Percentiles rank a stretch among this genome's conserved stretches.
Conservation (phyloP, 2,113 vertebrate genomes). For the Castor canadensis region DNA sequence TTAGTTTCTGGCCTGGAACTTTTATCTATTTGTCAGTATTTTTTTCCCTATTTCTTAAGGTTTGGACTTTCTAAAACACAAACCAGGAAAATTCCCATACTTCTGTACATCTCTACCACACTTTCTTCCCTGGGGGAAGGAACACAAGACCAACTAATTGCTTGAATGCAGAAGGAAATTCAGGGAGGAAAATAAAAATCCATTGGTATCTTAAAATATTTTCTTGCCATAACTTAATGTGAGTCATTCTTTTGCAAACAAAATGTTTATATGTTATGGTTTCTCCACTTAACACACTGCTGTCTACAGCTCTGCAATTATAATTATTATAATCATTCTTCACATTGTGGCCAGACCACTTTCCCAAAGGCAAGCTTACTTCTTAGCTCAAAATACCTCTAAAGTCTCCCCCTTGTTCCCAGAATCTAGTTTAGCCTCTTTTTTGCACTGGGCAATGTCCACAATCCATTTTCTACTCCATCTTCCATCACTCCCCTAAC, state of each 20-base stretch:
- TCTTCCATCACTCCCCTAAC: not conserved
- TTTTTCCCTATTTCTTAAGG: not conserved
- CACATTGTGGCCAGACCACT: not conserved
- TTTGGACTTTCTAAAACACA: not conserved
- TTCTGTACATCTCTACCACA: not conserved
- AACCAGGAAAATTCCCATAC: not conserved
- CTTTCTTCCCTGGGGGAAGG: not conserved
- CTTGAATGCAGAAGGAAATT: not conserved
- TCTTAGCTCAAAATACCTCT: not conserved
- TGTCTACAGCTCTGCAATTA: conserved; percentile 21
- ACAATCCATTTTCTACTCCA: not conserved
- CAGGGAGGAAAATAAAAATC: not conserved
- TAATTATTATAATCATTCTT: conserved; percentile 2
- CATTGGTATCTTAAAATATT: not conserved
- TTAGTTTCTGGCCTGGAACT: not conserved
- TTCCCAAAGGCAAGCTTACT: not conserved
- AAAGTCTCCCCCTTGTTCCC: not conserved
- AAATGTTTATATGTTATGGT: not conserved
- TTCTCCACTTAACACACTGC: not conserved
- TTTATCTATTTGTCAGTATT: not conserved
- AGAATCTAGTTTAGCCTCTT: not conserved
- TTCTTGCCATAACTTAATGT: not conserved
- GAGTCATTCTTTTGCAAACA: not conserved
- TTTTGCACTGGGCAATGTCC: not conserved
- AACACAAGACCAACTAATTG: not conserved